Conservation (phyloP, 2,113 vertebrate species). For the Calyptommatus sinebrachiatus region DNA sequence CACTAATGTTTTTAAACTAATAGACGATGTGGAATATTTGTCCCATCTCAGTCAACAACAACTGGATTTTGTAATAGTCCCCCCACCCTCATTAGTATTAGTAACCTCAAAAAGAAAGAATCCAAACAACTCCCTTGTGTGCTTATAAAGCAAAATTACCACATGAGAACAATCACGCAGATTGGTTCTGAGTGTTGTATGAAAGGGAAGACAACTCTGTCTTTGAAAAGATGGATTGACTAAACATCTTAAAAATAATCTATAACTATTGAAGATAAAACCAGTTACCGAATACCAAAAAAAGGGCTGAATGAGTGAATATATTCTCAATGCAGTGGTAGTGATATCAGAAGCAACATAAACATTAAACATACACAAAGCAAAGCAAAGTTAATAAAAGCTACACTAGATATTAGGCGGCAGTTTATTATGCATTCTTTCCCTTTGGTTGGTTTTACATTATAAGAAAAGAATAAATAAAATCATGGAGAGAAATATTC, state of each 20-base stretch:
- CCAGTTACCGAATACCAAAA: background rate
- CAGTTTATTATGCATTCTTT: background rate
- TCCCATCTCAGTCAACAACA: background rate
- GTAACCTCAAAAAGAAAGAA: background rate
- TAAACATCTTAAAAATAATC: background rate
- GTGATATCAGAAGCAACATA: background rate
- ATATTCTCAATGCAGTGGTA: background rate
- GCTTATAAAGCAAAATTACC: background rate
- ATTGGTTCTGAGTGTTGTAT: background rate
- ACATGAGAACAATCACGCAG: background rate
- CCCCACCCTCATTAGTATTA: background rate
- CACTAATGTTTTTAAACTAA: background rate
- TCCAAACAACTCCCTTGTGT: background rate
- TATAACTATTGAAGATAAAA: background rate
- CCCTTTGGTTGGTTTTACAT: background rate
- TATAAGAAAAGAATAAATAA: slow-evolving; percentile 4
- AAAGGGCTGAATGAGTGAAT: background rate
- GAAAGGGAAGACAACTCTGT: background rate
- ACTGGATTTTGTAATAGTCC: background rate
- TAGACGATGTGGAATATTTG: background rate
- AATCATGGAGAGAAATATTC: slow-evolving; percentile 12
- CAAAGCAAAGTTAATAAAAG: background rate
- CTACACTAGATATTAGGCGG: slow-evolving; percentile 1
- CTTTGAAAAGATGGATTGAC: background rate
- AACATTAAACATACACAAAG: background rate